Evolutionary conservation across 2,888 invertebrate genomes (phyloP).

Genomic region (Pecten maximus): DNA sequence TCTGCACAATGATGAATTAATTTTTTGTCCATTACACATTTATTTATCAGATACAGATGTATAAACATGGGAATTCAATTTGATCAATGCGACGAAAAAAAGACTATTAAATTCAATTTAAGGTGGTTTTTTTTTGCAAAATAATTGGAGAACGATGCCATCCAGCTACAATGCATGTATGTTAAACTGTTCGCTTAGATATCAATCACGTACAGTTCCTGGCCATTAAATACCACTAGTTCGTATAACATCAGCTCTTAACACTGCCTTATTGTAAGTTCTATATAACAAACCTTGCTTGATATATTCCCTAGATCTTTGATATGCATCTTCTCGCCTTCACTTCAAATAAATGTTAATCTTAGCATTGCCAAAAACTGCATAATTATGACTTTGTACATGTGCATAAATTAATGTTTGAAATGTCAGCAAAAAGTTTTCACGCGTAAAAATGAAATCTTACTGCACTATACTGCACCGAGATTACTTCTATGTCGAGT

Average conservation of each 20-base stretch:
- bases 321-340: conserved; percentile 2
- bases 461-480: neutral
- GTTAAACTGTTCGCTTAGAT: neutral
- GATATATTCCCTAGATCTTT: neutral
- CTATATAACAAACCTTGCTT: neutral
- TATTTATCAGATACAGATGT: too few species aligned
- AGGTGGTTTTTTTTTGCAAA: too few species aligned
- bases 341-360: conserved; percentile 23
- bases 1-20: too few species aligned
- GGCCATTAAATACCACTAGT: neutral
- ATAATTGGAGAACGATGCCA: too few species aligned
- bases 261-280: neutral
- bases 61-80: too few species aligned
- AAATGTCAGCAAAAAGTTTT: neutral
- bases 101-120: too few species aligned
- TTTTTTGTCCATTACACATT: too few species aligned
- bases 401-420: conserved; percentile 1
- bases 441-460: neutral
- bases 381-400: conserved; percentile 6
- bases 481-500: neutral
- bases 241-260: neutral
- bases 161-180: too few species aligned
- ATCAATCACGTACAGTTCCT: neutral
- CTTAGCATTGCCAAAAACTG: conserved; percentile 1
- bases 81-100: too few species aligned